Base-by-base conservation (phyloP, 2,797 vertebrate genomes). In the Artibeus jamaicensis region DNA sequence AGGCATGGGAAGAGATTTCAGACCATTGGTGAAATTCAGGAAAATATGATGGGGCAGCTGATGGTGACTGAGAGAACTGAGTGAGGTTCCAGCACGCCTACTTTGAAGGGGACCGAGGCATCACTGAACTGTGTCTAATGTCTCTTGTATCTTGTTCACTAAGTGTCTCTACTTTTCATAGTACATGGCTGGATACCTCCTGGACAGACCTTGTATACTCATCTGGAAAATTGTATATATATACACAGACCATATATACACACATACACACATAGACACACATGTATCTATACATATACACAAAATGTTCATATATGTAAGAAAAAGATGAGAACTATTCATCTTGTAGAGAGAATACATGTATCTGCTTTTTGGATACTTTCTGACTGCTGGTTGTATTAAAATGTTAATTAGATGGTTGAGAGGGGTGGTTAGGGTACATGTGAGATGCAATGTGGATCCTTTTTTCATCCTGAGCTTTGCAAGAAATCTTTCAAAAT, bases 401-500 rank as follows among this genome's bases (percentile, higher is more conserved):
- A 22, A 32, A 86, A 3, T 22, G 8, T 26, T 24, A 22, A 76
- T 50, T 76, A 77, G 21, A 29, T 3, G 29, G 57, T 59, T 26
- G 37, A 10, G 8, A 22, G 10, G 6, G 9, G 24, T 21, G 1
- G 1, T 55, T 48, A 37, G 5, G 9, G 4, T 70, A 2, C 1
- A 50, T 67, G 44, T 81, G 53, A 79, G 2, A 71, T 16, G 65
- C 24, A 68, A 5, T 34, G 5, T n/a, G 29, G 8, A 89, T 19
- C 0, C 6, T 37, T 93, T 59, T 88, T 94, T 95, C 32, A 59
- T 86, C 29, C 2, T 84, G 84, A 91, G 15, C 16, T 87, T 92
- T 71, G 6, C 37, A 94, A 34, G 29, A 89, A 67, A 21, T 50
- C n/a, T 86, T 57, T 53, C 65, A 79, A 74, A 95, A 76, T 29